These are phyloP conservation scores for Petrocephalus sullivani DNA, from an alignment of 2,797 vertebrate genomes.

Conservation along the genomic window DNA sequence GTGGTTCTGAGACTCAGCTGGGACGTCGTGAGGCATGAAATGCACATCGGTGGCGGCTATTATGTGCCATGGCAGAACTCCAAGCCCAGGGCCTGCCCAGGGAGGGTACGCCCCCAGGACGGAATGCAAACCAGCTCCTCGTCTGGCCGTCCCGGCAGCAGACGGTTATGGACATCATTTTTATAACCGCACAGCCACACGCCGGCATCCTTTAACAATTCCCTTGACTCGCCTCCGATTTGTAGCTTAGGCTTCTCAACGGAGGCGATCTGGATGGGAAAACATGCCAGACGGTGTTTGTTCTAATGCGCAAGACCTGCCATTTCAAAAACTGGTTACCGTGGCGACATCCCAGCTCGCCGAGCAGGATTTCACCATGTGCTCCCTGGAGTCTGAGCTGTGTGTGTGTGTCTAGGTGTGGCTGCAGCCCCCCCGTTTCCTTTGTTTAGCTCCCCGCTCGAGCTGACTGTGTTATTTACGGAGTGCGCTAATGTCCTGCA, in stretches of 20 bases:
- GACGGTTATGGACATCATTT: background rate
- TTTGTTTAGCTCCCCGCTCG: constrained; percentile 30
- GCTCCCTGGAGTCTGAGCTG: constrained; percentile 20
- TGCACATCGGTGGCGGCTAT: background rate
- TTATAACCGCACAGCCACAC: background rate
- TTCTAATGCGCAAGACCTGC: background rate
- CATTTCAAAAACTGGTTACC: constrained; percentile 29
- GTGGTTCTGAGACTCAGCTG: background rate
- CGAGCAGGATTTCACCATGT: constrained; percentile 21
- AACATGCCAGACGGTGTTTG: background rate
- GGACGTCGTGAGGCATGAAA: background rate
- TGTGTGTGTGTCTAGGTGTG: constrained; percentile 43
- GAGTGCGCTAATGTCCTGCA: background rate
- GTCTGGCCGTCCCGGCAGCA: background rate
- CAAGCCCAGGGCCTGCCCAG: background rate
- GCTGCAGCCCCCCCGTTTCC: constrained; percentile 23
- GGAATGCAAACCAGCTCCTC: background rate
- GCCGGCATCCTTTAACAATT: background rate
- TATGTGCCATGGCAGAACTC: background rate
- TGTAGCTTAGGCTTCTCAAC: background rate
- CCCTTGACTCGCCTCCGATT: background rate
- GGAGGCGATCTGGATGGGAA: background rate
- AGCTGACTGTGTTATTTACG: background rate
- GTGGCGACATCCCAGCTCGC: constrained; percentile 26
- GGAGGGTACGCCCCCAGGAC: background rate